phyloP scores from a whole-genome alignment of 2,888 invertebrate species.

The Ceriagrion tenellum region DNA sequence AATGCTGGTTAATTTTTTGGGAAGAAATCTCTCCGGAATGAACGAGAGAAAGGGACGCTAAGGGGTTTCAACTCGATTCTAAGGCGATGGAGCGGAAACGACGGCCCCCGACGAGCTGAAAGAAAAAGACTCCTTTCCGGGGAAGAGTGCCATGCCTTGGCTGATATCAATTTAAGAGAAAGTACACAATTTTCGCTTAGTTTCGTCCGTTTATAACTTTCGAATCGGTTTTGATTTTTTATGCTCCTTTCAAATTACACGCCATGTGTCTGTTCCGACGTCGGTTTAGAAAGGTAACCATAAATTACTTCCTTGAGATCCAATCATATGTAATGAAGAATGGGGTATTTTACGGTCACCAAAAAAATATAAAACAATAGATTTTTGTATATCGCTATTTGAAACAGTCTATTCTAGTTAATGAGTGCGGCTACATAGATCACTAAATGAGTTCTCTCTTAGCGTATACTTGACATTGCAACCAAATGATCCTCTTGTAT shows the following conservation, averaged over 20 bases:
- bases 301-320: not conserved
- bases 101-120: not conserved
- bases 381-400: not conserved
- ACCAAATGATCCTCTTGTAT: not conserved
- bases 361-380: not conserved
- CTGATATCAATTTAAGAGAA: slow-evolving; percentile 19
- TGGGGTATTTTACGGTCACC: not conserved
- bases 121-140: not conserved
- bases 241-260: not conserved
- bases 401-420: not conserved
- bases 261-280: not conserved
- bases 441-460: not conserved
- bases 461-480: not conserved
- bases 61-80: not conserved
- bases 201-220: not conserved
- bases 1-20: not conserved
- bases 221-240: slow-evolving; percentile 23
- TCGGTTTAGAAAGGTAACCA: not conserved
- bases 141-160: slow-evolving; percentile 8
- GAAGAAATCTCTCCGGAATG: not conserved
- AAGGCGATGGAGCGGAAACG: not conserved
- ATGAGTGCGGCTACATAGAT: not conserved
- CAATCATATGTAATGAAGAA: not conserved
- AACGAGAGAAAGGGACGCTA: not conserved
- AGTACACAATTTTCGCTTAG: not conserved